A percentile compares a stretch with the other conserved stretches of the same genome.
Conservation (phyloP, 2,113 vertebrate genomes). For the Tapirus terrestris region DNA sequence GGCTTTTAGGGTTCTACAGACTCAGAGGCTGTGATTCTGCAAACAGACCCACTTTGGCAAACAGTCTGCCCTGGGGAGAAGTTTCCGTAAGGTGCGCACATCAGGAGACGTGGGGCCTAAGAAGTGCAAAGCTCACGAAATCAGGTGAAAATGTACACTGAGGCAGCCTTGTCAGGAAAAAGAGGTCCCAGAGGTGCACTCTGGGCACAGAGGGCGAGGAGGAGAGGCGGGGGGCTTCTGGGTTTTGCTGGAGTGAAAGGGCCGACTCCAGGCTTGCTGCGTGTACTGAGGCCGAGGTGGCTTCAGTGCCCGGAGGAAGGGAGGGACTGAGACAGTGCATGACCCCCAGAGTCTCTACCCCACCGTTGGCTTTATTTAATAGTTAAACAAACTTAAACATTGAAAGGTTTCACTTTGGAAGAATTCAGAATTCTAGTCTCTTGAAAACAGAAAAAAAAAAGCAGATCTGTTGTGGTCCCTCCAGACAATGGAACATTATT, state of each 20-base stretch:
- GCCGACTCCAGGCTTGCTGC: neutral
- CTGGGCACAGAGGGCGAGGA: neutral
- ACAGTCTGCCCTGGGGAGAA: neutral
- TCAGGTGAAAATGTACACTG: neutral
- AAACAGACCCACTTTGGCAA: neutral
- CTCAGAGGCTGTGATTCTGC: neutral
- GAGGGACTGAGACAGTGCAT: too few species aligned
- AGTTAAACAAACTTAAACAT: too few species aligned
- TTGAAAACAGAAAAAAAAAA: too few species aligned
- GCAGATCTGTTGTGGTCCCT: too few species aligned
- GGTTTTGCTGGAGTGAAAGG: neutral
- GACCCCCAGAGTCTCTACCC: too few species aligned
- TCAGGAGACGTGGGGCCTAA: too few species aligned
- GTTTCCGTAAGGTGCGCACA: neutral
- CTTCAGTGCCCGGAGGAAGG: too few species aligned
- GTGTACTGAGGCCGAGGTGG: neutral
- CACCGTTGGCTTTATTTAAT: too few species aligned
- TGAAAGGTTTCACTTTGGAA: too few species aligned
- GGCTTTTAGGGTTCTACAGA: neutral
- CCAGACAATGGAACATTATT: too few species aligned
- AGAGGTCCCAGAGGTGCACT: neutral
- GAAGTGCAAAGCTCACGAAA: neutral
- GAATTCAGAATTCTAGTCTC: too few species aligned
- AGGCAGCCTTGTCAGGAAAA: neutral
- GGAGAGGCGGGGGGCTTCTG: neutral